phyloP scores from a whole-genome alignment of 2,888 invertebrate genomes.

The Cinara cedri region DNA sequence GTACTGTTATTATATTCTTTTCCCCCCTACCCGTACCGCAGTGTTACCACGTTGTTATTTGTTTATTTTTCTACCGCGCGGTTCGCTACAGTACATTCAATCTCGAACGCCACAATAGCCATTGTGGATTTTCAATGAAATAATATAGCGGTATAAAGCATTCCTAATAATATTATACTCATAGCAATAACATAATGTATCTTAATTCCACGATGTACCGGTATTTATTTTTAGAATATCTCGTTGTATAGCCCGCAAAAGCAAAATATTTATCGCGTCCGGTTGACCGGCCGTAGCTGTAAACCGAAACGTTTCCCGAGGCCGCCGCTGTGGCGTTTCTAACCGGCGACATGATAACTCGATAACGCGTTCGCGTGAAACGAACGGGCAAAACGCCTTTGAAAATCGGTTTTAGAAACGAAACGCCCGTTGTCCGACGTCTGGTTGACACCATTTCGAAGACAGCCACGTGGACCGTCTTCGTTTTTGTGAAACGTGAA shows the following conservation, averaged over 20 bases:
- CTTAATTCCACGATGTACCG: slow-evolving; percentile 20
- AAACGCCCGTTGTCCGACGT: too few species aligned
- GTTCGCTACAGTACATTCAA: slow-evolving; percentile 8
- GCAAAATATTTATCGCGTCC: neutral
- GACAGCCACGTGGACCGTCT: too few species aligned
- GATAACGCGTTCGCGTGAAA: too few species aligned
- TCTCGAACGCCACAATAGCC: slow-evolving; percentile 11
- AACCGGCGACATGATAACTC: too few species aligned
- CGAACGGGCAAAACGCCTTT: too few species aligned
- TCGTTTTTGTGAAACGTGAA: too few species aligned
- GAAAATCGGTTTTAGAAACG: too few species aligned
- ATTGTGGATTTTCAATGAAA: slow-evolving; percentile 33
- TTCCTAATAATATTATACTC: slow-evolving; percentile 1
- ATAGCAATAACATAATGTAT: neutral
- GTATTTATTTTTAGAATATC: slow-evolving; percentile 29
- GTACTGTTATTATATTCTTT: neutral
- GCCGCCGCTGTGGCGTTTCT: too few species aligned
- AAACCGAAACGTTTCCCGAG: too few species aligned
- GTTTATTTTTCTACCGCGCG: neutral
- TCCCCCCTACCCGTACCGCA: neutral
- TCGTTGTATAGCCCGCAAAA: neutral
- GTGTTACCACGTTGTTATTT: neutral
- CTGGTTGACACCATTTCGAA: too few species aligned
- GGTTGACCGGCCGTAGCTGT: too few species aligned
- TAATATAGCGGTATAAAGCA: slow-evolving; percentile 32